Conservation (phyloP, 2,888 invertebrate genomes). For the Orthosia incerta region DNA sequence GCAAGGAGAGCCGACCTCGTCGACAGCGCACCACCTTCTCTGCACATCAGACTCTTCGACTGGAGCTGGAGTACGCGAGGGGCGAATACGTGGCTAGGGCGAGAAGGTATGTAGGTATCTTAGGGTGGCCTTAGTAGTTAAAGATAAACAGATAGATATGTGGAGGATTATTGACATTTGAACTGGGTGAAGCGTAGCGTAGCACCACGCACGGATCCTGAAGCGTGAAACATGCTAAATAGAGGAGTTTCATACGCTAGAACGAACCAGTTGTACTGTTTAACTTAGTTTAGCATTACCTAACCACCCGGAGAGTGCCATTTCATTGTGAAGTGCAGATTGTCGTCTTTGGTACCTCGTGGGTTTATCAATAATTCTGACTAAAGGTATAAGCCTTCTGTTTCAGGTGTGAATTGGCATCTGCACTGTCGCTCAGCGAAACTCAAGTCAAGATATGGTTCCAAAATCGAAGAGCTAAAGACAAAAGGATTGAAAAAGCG, state of each 20-base stretch:
- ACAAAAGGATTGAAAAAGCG: constrained; percentile 98
- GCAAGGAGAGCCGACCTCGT: constrained; percentile 96
- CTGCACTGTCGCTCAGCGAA: constrained; percentile 97
- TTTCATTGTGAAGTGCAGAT: too few species aligned
- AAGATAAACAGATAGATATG: too few species aligned
- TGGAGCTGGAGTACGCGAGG: constrained; percentile 97
- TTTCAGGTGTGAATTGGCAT: constrained; percentile 96
- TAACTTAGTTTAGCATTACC: too few species aligned
- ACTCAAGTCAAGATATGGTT: constrained; percentile 99
- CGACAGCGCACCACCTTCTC: constrained; percentile 98
- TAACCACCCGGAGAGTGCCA: too few species aligned
- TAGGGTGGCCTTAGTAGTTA: too few species aligned
- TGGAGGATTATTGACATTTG: too few species aligned
- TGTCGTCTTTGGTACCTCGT: too few species aligned
- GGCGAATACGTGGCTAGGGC: constrained; percentile 98
- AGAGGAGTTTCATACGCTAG: too few species aligned
- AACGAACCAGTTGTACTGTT: too few species aligned
- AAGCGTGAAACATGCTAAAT: too few species aligned
- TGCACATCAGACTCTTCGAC: constrained; percentile 96
- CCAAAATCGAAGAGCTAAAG: constrained; percentile 98
- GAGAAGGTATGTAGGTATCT: constrained; percentile 91
- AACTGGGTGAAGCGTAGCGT: too few species aligned
- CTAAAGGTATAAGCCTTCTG: background rate
- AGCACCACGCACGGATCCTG: too few species aligned
- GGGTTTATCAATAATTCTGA: background rate